These are phyloP conservation scores for Labeo catla DNA, from an alignment of 2,113 vertebrate species.

Conservation along the genomic window DNA sequence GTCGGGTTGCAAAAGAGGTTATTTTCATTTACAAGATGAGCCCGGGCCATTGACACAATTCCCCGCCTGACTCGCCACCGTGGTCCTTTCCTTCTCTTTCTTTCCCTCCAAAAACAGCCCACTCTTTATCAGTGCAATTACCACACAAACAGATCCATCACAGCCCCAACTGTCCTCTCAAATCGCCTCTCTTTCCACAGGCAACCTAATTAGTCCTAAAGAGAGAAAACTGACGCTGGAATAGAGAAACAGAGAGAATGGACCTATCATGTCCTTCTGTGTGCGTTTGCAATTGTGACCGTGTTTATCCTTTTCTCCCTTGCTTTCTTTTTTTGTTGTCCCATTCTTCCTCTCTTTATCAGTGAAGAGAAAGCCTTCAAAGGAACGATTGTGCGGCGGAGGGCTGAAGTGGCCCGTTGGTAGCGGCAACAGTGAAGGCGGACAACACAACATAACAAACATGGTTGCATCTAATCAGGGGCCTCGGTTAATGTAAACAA, in stretches of 20 bases:
- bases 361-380: constrained; percentile 79
- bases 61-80: constrained; percentile 59
- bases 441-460: constrained; percentile 74
- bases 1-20: constrained; percentile 64
- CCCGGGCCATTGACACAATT: constrained; percentile 42
- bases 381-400: constrained; percentile 71
- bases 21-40: constrained; percentile 62
- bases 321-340: constrained; percentile 62
- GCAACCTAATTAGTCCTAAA: constrained; percentile 84
- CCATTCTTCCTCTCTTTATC: constrained; percentile 63
- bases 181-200: constrained; percentile 71
- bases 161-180: constrained; percentile 71
- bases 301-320: constrained; percentile 64
- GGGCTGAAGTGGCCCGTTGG: constrained; percentile 77
- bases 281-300: constrained; percentile 63
- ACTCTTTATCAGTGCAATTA: constrained; percentile 79
- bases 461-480: constrained; percentile 81
- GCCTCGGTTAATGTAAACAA: constrained; percentile 82
- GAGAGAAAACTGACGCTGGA: constrained; percentile 70
- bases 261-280: constrained; percentile 67
- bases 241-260: constrained; percentile 50
- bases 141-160: constrained; percentile 75
- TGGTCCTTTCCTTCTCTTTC: constrained; percentile 64
- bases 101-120: constrained; percentile 61
- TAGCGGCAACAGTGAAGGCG: constrained; percentile 68